Evolutionary conservation across 1,140 invertebrate genomes (phyloP).

Genomic region (Gonatopus flavifemur): DNA sequence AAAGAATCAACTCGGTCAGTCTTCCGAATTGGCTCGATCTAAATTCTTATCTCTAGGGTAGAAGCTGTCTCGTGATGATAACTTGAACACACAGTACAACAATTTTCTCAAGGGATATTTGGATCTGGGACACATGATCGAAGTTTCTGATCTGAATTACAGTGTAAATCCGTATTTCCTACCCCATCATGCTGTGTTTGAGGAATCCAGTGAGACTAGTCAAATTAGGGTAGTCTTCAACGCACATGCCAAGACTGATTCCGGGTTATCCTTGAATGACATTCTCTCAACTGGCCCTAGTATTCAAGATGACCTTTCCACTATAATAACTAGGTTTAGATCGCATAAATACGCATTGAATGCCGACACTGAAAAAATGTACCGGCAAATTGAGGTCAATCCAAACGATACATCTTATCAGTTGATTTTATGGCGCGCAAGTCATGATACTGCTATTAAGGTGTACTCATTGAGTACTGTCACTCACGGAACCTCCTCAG

Average conservation of each 20-base stretch:
- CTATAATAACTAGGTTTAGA: not conserved
- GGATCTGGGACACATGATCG: constrained; percentile 25
- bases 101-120: constrained; percentile 34
- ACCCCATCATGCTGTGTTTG: constrained; percentile 35
- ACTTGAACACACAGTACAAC: constrained; percentile 17
- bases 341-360: constrained; percentile 17
- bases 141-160: constrained; percentile 14
- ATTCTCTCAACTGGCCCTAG: constrained; percentile 29
- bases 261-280: constrained; percentile 41
- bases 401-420: constrained; percentile 19
- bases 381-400: constrained; percentile 41
- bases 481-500: too few relatives aligned
- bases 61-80: not conserved
- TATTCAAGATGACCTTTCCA: constrained; percentile 27
- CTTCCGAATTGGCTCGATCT: not conserved
- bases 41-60: not conserved
- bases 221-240: constrained; percentile 53
- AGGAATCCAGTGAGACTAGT: constrained; percentile 25
- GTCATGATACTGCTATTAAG: too few relatives aligned
- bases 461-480: too few relatives aligned
- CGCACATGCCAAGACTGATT: constrained; percentile 26
- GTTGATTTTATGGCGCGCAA: constrained; percentile 30
- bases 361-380: constrained; percentile 53
- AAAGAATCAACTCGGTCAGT: too few relatives aligned
- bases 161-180: constrained; percentile 20